These are phyloP conservation scores for Sylvicola cinctus DNA, from an alignment of 2,888 invertebrate genomes.

Conservation along the genomic window DNA sequence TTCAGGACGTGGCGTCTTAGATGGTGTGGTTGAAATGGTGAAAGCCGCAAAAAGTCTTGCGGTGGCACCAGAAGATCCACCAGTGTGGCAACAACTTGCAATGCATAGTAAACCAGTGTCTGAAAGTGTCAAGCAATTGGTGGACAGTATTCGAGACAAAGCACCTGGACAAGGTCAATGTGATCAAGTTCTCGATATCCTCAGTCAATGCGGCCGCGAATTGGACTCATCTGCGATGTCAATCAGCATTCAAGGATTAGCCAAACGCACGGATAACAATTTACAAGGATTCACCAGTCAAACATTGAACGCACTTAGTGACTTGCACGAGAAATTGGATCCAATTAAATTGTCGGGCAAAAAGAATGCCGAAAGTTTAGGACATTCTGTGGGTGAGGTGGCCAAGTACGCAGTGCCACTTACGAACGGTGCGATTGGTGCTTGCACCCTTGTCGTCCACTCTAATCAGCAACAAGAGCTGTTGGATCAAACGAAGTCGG, in stretches of 20 bases:
- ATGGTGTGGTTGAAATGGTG: constrained; percentile 80
- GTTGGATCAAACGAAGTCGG: constrained; percentile 83
- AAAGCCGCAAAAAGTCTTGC: constrained; percentile 76
- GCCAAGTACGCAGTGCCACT: constrained; percentile 68
- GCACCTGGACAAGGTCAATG: constrained; percentile 95
- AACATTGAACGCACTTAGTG: constrained; percentile 56
- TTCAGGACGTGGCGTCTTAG: constrained; percentile 56
- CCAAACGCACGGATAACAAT: constrained; percentile 46
- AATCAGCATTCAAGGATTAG: constrained; percentile 63
- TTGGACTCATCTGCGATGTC: constrained; percentile 75
- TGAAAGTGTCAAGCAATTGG: constrained; percentile 86
- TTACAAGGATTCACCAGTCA: constrained; percentile 58
- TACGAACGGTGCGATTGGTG: constrained; percentile 65
- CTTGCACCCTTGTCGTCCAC: constrained; percentile 72
- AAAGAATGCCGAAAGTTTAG: constrained; percentile 80
- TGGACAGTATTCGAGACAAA: constrained; percentile 80
- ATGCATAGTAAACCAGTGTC: constrained; percentile 89
- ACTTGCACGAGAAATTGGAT: constrained; percentile 68
- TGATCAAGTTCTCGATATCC: constrained; percentile 55
- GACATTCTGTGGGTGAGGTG: constrained; percentile 63
- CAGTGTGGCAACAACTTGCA: constrained; percentile 87
- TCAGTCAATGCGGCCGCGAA: constrained; percentile 54
- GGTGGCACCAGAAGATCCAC: constrained; percentile 72
- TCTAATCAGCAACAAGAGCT: constrained; percentile 70
- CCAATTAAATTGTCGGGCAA: constrained; percentile 69